Conservation (phyloP, 2,888 invertebrate genomes). For the Pseudococcus jackbeardsleyi region DNA sequence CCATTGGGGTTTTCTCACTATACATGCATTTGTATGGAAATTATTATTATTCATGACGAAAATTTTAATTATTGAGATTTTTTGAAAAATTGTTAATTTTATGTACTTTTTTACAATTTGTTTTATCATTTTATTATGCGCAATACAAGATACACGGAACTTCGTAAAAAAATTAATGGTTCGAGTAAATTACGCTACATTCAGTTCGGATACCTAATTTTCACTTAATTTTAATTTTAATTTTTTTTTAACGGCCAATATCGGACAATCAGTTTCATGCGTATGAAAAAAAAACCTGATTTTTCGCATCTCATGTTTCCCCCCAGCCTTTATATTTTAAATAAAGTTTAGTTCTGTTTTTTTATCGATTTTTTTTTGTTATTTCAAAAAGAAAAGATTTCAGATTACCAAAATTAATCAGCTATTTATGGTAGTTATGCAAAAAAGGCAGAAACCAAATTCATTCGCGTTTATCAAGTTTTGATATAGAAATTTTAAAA, state of each 20-base stretch:
- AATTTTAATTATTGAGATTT: constrained; percentile 32
- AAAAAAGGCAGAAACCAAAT: background rate
- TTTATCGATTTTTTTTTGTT: too few species aligned
- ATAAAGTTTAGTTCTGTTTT: constrained; percentile 19
- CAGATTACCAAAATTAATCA: background rate
- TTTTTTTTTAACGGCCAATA: background rate
- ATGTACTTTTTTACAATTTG: constrained; percentile 2
- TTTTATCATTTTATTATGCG: background rate
- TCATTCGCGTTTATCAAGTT: background rate
- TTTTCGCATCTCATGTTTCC: background rate
- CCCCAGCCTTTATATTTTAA: background rate
- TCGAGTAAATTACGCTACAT: background rate
- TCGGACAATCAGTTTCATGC: constrained; percentile 21
- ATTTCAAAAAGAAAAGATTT: background rate
- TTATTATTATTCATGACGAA: constrained; percentile 35
- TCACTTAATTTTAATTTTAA: constrained; percentile 1
- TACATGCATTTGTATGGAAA: background rate
- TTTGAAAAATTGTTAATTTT: constrained; percentile 37
- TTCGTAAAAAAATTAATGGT: background rate
- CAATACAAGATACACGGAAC: background rate
- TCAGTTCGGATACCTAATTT: background rate
- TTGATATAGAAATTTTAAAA: constrained; percentile 20
- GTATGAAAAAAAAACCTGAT: background rate
- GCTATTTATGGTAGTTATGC: background rate
- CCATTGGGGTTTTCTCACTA: background rate